Percentiles rank a stretch among this genome's conserved stretches.
These are phyloP conservation scores for Pardalotus punctatus DNA, from an alignment of 2,113 vertebrate species.

Conservation along the genomic window DNA sequence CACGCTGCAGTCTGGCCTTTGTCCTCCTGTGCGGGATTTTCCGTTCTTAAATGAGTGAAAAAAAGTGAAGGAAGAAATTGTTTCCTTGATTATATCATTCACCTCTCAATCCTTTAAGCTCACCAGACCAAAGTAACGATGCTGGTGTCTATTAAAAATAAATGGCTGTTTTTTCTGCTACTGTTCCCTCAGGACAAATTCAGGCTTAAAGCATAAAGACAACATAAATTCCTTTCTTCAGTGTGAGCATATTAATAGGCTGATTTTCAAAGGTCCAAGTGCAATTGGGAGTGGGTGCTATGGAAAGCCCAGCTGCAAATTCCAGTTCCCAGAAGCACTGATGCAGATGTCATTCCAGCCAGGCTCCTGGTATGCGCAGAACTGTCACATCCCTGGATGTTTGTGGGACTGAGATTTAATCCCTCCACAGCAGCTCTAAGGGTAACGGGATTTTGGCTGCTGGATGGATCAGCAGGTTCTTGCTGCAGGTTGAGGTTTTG, in stretches of 20 bases:
- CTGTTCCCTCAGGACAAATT: slow-evolving; percentile 43
- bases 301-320: not conserved
- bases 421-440: not conserved
- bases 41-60: not conserved
- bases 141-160: slow-evolving; percentile 51
- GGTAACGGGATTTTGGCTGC: not conserved
- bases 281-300: not conserved
- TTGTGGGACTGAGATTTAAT: not conserved
- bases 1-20: not conserved
- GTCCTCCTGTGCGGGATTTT: not conserved
- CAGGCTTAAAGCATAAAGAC: slow-evolving; percentile 17
- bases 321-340: not conserved
- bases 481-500: not conserved
- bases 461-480: not conserved
- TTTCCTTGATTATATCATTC: slow-evolving; percentile 45
- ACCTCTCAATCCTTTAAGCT: slow-evolving; percentile 51
- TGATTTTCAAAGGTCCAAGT: slow-evolving; percentile 24
- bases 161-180: slow-evolving; percentile 56
- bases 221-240: slow-evolving; percentile 34
- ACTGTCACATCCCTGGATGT: not conserved
- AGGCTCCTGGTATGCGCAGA: not conserved
- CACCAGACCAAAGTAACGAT: not conserved
- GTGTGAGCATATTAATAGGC: not conserved
- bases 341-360: not conserved
- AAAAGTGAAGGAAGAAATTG: not conserved